Base-by-base conservation (phyloP, 2,888 invertebrate genomes). In the Melieria omissa region DNA sequence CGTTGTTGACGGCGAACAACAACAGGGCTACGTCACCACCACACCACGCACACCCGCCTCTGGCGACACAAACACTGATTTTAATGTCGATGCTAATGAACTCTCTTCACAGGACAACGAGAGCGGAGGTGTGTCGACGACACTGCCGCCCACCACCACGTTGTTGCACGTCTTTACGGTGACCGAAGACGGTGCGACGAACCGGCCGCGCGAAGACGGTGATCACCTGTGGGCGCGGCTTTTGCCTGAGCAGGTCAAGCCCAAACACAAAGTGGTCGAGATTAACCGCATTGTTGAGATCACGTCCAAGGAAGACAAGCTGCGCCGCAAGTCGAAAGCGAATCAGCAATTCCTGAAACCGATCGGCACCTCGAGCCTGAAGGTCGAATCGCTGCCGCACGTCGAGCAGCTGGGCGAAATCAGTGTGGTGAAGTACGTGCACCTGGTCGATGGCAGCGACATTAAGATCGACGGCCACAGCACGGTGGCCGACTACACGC, bases 221-320 rank as follows among this genome's bases (percentile, higher is more conserved):
- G 71, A 54, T 12, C 69, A 73, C 4, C 60, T 55, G 1, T 54
- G 52, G 42, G 62, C 60, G 6, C 76, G 74, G n/a, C 73, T 78
- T 3, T 70, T 78, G 7, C 58, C 67, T 7, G 78, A 79, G 8
- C 72, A 70, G 2, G 72, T 74, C 9, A 78, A 78, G 47, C 83
- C 85, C 68, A 82, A 83, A 72, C 89, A 92, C 78, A 91, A 90
- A 84, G 81, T 93, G 16, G 91, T 92, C 74, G 92, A 92, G 78
- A 90, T 93, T 0, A 93, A 91, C 83, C 88, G 93, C 82, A 90
- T 92, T 46, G 90, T 92, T 4, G 92, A 93, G 86, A 90, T 93
- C 1, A 90, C 91, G 52, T 91, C 91, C 0, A 91, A 91, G 83
- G 88, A 90, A 80, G 90, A 90, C 47, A 91, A 90, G 81, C 88